These are phyloP conservation scores for Chaenocephalus aceratus DNA, from an alignment of 2,113 vertebrate genomes.

Conservation along the genomic window DNA sequence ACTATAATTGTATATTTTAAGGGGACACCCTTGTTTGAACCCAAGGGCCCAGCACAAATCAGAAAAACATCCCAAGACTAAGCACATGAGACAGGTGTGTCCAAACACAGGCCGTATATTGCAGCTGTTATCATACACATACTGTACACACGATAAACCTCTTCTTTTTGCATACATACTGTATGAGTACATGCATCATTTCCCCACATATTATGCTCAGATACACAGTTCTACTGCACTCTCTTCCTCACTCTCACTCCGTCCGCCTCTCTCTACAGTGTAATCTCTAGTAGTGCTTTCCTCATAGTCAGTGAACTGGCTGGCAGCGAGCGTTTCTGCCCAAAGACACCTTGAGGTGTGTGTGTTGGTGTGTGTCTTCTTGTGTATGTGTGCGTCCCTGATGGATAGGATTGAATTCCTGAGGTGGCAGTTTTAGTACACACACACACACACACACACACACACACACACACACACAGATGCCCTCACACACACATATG, in stretches of 20 bases:
- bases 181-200: constrained; percentile 21
- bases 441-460: constrained; percentile 15
- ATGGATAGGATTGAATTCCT: constrained; percentile 41
- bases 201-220: constrained; percentile 1
- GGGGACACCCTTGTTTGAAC: background rate
- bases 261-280: constrained; percentile 50
- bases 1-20: too few species aligned
- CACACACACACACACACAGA: constrained; percentile 26
- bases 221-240: constrained; percentile 10
- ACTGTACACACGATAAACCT: background rate
- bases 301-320: constrained; percentile 65
- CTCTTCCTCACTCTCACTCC: constrained; percentile 15
- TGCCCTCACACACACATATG: constrained; percentile 34
- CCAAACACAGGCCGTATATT: background rate
- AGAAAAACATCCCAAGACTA: background rate
- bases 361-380: constrained; percentile 52
- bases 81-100: background rate
- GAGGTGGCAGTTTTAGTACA: constrained; percentile 27
- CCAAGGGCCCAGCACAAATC: background rate
- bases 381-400: constrained; percentile 32
- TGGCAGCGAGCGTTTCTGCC: constrained; percentile 65
- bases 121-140: background rate
- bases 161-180: constrained; percentile 24
- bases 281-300: constrained; percentile 73
- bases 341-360: constrained; percentile 85